Evolutionary conservation across 2,113 vertebrate species (phyloP), one percentile per base, ranked within the genome.

Genomic region (Spea multiplicata): DNA sequence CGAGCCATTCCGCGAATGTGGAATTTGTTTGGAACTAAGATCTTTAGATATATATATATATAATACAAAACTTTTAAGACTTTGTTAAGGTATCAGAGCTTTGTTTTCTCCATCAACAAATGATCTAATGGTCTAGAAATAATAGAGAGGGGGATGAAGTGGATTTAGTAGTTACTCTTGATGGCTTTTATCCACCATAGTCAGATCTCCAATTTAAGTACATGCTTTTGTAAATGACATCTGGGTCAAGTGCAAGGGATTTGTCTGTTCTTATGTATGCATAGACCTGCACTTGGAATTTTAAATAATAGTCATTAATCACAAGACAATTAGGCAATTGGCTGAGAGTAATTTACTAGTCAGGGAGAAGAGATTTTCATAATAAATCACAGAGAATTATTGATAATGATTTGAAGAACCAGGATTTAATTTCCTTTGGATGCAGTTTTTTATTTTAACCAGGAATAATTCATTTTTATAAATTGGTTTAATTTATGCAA

Each of bases 291-390:
- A 45, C 30, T 52, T 71, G 75, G 68, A 5, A 71, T 61, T 10
- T 13, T 49, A 64, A 78, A 71, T 78, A 65, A 52, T 65, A 78
- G 76, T n/a, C 44, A 78, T 78, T 66, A 78, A 64, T 78, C 76
- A 78, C 30, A 5, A 13, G 57, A 71, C 76, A 78, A 49, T 78
- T 78, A 49, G 45, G 47, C 10, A 52, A 78, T 71, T 48, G 47
- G 59, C 17, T 12, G 55, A 78, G 59, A 71, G 57, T 52, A 69
- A 71, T 50, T 71, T n/a, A 62, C 53, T 4, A 64, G 53, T 53
- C 8, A 47, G 52, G 49, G 3, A 6, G 5, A 52, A 64, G 46
- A 71, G 53, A 64, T 46, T 70, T 71, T 78, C 57, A 71, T 30
- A 71, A 59, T 17, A 52, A 64, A 71, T 71, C 17, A 65, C 5